phyloP scores from a whole-genome alignment of 2,113 vertebrate species.

The Siniperca chuatsi region DNA sequence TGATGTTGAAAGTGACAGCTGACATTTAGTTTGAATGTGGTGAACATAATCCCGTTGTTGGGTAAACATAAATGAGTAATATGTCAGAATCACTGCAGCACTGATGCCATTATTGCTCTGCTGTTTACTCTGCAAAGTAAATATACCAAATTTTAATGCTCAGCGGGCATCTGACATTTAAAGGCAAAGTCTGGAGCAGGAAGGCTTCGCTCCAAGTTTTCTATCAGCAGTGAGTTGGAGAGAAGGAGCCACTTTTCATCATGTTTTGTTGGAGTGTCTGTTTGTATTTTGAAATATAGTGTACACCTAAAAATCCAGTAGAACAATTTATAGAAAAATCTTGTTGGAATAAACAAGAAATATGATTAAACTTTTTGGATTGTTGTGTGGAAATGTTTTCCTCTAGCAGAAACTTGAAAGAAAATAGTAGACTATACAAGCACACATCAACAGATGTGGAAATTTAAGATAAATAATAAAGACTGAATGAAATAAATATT shows the following conservation, averaged over 20 bases:
- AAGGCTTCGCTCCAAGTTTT: neutral
- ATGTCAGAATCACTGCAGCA: neutral
- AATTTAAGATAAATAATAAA: too few species aligned
- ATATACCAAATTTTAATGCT: neutral
- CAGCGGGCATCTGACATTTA: neutral
- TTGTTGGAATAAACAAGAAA: neutral
- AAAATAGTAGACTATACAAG: neutral
- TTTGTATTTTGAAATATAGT: neutral
- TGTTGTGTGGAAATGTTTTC: neutral
- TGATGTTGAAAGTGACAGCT: neutral
- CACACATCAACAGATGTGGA: neutral
- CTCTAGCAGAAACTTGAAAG: neutral
- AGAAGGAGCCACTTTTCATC: neutral
- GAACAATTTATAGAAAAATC: neutral
- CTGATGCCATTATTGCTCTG: neutral
- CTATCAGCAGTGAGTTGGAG: neutral
- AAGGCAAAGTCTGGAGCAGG: neutral
- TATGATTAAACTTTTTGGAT: neutral
- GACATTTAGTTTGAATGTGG: neutral
- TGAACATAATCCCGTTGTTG: neutral
- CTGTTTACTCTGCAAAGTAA: conserved; percentile 1
- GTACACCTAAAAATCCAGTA: neutral
- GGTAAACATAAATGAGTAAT: neutral
- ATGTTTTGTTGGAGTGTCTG: neutral
- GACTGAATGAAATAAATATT: neutral